These are phyloP conservation scores for Drosophila micromelanica DNA, from an alignment of 1,140 invertebrate genomes.

Conservation along the genomic window DNA sequence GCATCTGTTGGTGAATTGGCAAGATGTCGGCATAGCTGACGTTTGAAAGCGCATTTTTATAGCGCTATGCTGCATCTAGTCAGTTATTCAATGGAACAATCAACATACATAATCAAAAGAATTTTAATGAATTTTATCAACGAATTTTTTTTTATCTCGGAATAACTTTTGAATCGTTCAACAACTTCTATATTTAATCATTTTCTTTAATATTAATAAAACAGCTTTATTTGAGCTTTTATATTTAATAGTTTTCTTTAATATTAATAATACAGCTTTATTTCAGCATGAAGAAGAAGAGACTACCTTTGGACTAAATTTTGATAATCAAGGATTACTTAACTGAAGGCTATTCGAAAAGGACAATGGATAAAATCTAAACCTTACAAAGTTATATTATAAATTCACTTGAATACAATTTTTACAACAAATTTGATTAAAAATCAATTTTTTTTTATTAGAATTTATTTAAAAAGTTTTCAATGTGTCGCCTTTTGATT, in stretches of 20 bases:
- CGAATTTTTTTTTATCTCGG: background rate
- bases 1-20: conserved; percentile 80
- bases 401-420: too few species aligned
- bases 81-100: conserved; percentile 82
- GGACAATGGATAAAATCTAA: too few species aligned
- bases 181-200: background rate
- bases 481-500: too few species aligned
- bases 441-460: too few species aligned
- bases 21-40: conserved; percentile 84
- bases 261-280: background rate
- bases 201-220: background rate
- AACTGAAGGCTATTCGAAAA: background rate
- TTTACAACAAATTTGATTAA: too few species aligned
- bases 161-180: background rate
- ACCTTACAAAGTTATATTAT: too few species aligned
- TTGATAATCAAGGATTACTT: background rate
- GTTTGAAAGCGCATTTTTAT: conserved; percentile 66
- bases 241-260: background rate
- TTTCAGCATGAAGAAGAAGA: background rate
- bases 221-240: too few species aligned
- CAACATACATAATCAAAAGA: conserved; percentile 34
- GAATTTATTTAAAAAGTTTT: too few species aligned
- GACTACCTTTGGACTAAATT: background rate
- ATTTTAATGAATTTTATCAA: background rate
- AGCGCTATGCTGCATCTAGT: conserved; percentile 84